Conservation (phyloP, 2,113 vertebrate species). For the Pterocles orientalis region DNA sequence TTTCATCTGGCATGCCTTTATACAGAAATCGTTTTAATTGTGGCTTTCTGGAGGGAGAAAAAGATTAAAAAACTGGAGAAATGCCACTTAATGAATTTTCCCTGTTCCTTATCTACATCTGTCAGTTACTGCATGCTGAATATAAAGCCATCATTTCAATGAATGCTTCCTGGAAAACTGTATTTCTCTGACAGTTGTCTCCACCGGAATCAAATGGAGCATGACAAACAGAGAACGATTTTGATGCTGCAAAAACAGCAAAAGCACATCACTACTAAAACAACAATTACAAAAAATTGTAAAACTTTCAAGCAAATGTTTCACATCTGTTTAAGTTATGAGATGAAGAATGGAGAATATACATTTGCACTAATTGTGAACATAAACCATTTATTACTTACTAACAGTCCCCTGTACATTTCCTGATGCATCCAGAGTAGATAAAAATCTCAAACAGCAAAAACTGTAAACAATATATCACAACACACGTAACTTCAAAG, state of each 20-base stretch:
- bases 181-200: slow-evolving; percentile 47
- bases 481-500: neutral
- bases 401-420: neutral
- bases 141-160: slow-evolving; percentile 4
- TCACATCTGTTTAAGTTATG: neutral
- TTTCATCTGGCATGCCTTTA: neutral
- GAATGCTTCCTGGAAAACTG: slow-evolving; percentile 18
- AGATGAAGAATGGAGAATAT: neutral
- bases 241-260: slow-evolving; percentile 7
- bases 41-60: neutral
- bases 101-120: slow-evolving; percentile 32
- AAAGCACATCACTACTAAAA: neutral
- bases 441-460: neutral
- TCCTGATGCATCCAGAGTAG: neutral
- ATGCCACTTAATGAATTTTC: slow-evolving; percentile 14
- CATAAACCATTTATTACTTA: neutral
- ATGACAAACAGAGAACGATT: slow-evolving; percentile 19
- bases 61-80: neutral
- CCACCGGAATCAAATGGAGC: slow-evolving; percentile 21
- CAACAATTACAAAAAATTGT: neutral
- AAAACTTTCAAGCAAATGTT: neutral
- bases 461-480: neutral
- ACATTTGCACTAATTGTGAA: neutral
- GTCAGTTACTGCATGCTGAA: neutral
- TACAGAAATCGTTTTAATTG: neutral